These are phyloP conservation scores for Ornithorhynchus anatinus DNA, from an alignment of 2,113 vertebrate genomes.

Conservation along the genomic window DNA sequence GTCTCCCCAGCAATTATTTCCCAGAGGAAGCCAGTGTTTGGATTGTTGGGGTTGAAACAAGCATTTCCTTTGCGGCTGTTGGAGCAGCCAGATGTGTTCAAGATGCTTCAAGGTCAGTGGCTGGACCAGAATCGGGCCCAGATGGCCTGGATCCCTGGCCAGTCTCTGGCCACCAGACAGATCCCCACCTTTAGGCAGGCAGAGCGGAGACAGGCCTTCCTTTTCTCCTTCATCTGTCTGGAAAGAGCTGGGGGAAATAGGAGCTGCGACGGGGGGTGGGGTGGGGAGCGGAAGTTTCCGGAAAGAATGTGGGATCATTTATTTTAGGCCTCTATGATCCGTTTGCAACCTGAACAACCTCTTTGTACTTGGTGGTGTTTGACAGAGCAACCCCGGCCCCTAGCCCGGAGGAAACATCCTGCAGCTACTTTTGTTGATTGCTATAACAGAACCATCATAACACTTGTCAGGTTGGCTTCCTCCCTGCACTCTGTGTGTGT, in stretches of 20 bases:
- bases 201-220: not conserved
- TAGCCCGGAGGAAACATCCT: constrained; percentile 31
- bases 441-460: constrained; percentile 42
- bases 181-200: not conserved
- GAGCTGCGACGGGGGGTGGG: not conserved
- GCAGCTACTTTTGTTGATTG: constrained; percentile 25
- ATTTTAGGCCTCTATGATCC: not conserved
- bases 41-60: constrained; percentile 54
- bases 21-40: constrained; percentile 50
- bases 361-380: constrained; percentile 23
- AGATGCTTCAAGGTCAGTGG: constrained; percentile 44
- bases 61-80: constrained; percentile 49
- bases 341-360: constrained; percentile 35
- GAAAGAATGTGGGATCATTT: constrained; percentile 6
- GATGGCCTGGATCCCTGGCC: constrained; percentile 51
- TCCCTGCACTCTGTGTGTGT: not conserved
- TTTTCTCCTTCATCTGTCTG: constrained; percentile 4
- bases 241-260: not conserved
- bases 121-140: constrained; percentile 55
- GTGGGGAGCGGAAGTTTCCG: not conserved
- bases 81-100: constrained; percentile 61
- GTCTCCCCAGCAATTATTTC: constrained; percentile 52
- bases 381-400: constrained; percentile 26
- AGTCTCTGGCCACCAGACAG: not conserved
- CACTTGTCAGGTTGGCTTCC: constrained; percentile 31